Percentiles rank a stretch among this genome's conserved stretches.
Evolutionary conservation across 2,888 invertebrate species (phyloP).

Genomic region (Philereme vetulata): DNA sequence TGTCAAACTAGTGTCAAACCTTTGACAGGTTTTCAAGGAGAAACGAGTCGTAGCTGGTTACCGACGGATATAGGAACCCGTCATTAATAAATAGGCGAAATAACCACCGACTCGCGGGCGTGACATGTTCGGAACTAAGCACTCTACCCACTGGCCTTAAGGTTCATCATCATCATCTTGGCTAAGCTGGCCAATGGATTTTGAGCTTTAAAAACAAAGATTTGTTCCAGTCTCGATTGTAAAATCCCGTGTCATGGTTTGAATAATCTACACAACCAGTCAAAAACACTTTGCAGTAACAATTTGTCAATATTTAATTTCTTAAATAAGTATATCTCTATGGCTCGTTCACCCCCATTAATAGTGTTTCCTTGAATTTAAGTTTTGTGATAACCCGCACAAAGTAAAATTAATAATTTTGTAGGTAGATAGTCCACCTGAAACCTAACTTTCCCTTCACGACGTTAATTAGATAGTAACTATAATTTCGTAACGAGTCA

Average conservation of each 20-base stretch:
- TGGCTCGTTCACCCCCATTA: neutral
- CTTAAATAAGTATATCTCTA: neutral
- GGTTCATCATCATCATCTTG: neutral
- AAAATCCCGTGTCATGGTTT: constrained; percentile 24
- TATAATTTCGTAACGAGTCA: constrained; percentile 3
- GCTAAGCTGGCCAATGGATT: constrained; percentile 20
- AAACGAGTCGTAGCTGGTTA: no score
- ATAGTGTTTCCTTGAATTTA: neutral
- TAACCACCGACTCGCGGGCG: constrained; percentile 38
- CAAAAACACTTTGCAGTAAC: constrained; percentile 12
- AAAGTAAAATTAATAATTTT: constrained; percentile 7
- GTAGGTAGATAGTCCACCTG: constrained; percentile 1
- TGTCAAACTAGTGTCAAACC: no score
- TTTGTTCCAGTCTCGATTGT: constrained; percentile 18
- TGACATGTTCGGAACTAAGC: constrained; percentile 23
- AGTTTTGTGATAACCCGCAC: constrained; percentile 18
- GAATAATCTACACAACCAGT: constrained; percentile 39
- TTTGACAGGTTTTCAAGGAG: no score
- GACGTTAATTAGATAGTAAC: neutral
- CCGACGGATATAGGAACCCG: no score
- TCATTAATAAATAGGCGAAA: constrained; percentile 35
- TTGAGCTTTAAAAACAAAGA: constrained; percentile 18
- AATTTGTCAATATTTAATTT: constrained; percentile 1
- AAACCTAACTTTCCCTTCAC: no score
- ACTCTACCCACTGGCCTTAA: constrained; percentile 25